phyloP scores from a whole-genome alignment of 2,113 vertebrate species.

The Cryptomyrus ogoouensis region DNA sequence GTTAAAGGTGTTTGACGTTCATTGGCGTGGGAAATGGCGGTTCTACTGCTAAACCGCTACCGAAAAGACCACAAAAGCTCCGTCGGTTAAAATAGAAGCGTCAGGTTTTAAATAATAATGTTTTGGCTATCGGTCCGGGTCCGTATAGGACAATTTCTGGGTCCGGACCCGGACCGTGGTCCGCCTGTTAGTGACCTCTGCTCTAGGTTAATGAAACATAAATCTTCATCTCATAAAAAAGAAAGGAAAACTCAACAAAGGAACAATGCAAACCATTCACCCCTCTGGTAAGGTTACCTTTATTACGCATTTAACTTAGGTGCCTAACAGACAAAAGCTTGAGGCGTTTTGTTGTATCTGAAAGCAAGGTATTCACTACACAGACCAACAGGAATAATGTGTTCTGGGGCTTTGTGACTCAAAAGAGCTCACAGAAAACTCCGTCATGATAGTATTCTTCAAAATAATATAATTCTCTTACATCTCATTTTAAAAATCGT shows the following conservation, averaged over 20 bases:
- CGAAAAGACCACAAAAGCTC: no score
- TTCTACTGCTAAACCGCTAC: no score
- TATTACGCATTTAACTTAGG: neutral
- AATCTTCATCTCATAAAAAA: neutral
- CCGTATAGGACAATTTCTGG: no score
- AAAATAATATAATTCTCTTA: neutral
- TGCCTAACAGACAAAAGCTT: constrained; percentile 18
- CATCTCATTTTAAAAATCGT: neutral
- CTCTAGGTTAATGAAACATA: neutral
- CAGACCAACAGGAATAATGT: neutral
- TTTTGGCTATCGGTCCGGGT: no score
- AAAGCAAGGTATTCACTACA: constrained; percentile 23
- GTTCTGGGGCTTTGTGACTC: neutral
- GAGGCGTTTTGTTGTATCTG: constrained; percentile 30
- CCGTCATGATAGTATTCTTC: neutral
- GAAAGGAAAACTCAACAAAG: neutral
- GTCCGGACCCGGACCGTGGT: no score
- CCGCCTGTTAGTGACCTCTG: no score
- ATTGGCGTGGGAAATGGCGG: no score
- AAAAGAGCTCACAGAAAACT: neutral
- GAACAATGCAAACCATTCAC: neutral
- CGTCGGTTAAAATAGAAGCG: no score
- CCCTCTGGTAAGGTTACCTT: neutral
- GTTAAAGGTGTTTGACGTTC: no score
- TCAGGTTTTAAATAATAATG: no score